Percentiles rank a stretch among this genome's conserved stretches.
phyloP scores from a whole-genome alignment of 2,113 vertebrate species.

The Nicator chloris region DNA sequence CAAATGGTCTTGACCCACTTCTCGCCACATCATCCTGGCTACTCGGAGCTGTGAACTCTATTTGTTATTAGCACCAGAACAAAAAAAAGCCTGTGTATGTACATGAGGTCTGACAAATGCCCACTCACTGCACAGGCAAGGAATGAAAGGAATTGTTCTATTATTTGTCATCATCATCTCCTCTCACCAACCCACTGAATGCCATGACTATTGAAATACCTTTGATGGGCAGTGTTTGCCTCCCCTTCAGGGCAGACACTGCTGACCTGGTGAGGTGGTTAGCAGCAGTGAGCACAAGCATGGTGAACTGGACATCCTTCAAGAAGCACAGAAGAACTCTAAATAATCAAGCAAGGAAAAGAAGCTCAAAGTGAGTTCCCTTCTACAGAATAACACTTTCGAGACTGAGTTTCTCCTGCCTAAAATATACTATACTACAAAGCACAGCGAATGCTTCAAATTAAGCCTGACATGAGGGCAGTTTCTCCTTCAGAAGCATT shows the following conservation, averaged over 20 bases:
- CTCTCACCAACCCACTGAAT: background rate
- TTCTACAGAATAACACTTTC: background rate
- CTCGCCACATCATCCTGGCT: background rate
- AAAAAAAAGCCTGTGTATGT: constrained; percentile 17
- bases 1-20: constrained; percentile 40
- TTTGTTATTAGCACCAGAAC: constrained; percentile 43
- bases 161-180: background rate
- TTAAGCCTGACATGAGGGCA: background rate
- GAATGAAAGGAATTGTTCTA: background rate
- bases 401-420: background rate
- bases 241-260: background rate
- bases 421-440: background rate
- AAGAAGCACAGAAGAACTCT: background rate
- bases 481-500: background rate
- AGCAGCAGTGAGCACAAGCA: background rate
- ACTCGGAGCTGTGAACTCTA: background rate
- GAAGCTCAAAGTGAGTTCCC: background rate
- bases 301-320: background rate
- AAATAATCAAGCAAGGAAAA: background rate
- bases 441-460: background rate
- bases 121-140: constrained; percentile 4
- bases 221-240: background rate
- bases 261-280: background rate
- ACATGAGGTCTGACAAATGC: background rate
- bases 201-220: background rate